Evolutionary conservation across 2,888 invertebrate species (phyloP).

Genomic region (Leptopilina myrica): DNA sequence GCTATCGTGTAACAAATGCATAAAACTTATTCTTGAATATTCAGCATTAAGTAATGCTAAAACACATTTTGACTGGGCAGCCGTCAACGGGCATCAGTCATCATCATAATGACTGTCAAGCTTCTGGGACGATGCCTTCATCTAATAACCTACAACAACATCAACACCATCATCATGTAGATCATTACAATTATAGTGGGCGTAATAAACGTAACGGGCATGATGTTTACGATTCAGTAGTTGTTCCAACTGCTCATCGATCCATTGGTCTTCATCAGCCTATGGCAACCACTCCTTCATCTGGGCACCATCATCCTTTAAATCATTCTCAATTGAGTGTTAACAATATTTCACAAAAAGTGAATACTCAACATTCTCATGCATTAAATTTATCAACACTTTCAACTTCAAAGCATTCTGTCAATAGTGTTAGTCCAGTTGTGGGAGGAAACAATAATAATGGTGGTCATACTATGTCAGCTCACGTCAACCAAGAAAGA

Average conservation of each 20-base stretch:
- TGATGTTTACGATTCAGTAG: conserved; percentile 72
- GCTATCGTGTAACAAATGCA: neutral
- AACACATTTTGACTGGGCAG: conserved; percentile 82
- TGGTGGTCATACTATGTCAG: conserved; percentile 58
- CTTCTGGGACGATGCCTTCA: conserved; percentile 51
- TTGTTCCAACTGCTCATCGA: conserved; percentile 58
- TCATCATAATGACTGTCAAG: conserved; percentile 74
- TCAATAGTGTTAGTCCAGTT: conserved; percentile 74
- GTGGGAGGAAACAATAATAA: conserved; percentile 65
- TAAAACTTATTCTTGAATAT: conserved; percentile 4
- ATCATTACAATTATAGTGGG: conserved; percentile 58
- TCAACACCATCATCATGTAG: conserved; percentile 54
- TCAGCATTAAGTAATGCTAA: conserved; percentile 80
- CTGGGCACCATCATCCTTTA: conserved; percentile 69
- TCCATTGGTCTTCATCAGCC: conserved; percentile 50
- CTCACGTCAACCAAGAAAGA: conserved; percentile 53
- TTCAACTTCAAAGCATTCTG: conserved; percentile 74
- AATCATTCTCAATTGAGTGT: conserved; percentile 76
- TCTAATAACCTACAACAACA: conserved; percentile 54
- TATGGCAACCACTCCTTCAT: conserved; percentile 67
- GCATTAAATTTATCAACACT: conserved; percentile 71
- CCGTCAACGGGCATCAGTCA: conserved; percentile 78
- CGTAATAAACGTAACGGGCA: conserved; percentile 54
- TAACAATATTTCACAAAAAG: conserved; percentile 73
- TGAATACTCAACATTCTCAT: conserved; percentile 70